A percentile compares a stretch with the other conserved stretches of the same genome.
phyloP scores from a whole-genome alignment of 1,140 invertebrate species.

The Metopolophium dirhodum region DNA sequence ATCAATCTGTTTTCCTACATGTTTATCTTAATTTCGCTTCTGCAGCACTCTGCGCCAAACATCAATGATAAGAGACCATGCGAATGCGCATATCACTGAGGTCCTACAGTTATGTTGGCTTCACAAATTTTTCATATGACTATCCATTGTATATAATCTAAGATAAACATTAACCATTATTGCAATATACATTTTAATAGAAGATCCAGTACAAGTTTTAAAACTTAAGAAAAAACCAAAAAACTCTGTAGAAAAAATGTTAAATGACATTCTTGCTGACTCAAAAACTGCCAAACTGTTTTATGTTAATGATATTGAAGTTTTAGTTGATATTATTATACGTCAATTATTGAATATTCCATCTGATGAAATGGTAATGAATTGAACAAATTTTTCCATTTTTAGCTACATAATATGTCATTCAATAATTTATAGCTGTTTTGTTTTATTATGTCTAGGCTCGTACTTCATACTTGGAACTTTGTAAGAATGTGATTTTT shows the following conservation, averaged over 20 bases:
- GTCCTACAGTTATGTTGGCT: too few relatives aligned
- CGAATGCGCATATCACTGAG: too few relatives aligned
- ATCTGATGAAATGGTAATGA: conserved; percentile 79
- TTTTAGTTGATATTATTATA: conserved; percentile 89
- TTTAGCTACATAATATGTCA: not conserved
- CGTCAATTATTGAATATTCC: conserved; percentile 86
- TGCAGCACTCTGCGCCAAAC: too few relatives aligned
- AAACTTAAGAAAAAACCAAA: conserved; percentile 78
- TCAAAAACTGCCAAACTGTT: conserved; percentile 80
- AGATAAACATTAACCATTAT: not conserved
- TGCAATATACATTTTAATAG: conserved; percentile 65
- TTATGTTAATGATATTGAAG: conserved; percentile 92
- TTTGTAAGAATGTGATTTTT: conserved; percentile 52
- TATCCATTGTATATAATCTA: too few relatives aligned
- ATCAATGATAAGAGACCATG: too few relatives aligned
- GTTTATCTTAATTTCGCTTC: too few relatives aligned
- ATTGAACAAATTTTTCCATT: not conserved
- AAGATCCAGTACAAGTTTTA: conserved; percentile 85
- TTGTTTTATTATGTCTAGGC: conserved; percentile 1
- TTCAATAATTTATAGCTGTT: not conserved
- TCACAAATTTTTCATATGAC: too few relatives aligned
- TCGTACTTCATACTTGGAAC: conserved; percentile 49
- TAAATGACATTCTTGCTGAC: conserved; percentile 81
- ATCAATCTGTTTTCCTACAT: too few relatives aligned
- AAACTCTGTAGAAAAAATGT: conserved; percentile 87